A percentile compares a stretch with the other conserved stretches of the same genome.
phyloP scores from a whole-genome alignment of 2,888 invertebrate species.

The Caenorhabditis sulstoni region DNA sequence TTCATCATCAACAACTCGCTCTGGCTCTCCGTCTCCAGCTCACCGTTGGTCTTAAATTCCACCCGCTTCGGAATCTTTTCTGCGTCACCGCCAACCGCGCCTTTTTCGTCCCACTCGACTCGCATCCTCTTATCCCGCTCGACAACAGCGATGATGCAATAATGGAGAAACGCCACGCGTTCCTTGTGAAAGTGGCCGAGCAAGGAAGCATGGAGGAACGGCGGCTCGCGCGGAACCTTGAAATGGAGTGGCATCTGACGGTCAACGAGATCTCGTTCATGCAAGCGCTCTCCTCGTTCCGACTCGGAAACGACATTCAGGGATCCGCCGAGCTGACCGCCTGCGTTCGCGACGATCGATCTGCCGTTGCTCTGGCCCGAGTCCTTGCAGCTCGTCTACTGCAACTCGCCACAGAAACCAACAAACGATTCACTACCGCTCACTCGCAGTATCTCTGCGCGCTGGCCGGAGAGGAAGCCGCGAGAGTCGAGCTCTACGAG shows the following conservation, averaged over 20 bases:
- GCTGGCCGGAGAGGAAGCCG: conserved; percentile 62
- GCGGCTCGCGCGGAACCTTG: conserved; percentile 43
- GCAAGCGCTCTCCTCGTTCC: conserved; percentile 59
- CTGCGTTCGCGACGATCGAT: conserved; percentile 49
- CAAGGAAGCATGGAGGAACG: conserved; percentile 52
- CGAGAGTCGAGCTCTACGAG: conserved; percentile 59
- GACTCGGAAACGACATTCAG: conserved; percentile 59
- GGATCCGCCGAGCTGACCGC: conserved; percentile 50
- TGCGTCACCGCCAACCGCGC: conserved; percentile 71
- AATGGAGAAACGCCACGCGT: conserved; percentile 68
- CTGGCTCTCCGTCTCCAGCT: conserved; percentile 61
- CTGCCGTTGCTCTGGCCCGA: conserved; percentile 46
- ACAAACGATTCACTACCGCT: conserved; percentile 46
- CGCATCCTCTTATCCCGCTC: conserved; percentile 76
- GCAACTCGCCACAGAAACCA: conserved; percentile 51
- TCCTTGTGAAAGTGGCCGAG: conserved; percentile 69
- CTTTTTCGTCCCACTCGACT: conserved; percentile 73
- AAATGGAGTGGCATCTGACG: conserved; percentile 63
- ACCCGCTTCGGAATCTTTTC: conserved; percentile 61
- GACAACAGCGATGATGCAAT: conserved; percentile 70
- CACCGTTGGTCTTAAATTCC: conserved; percentile 55
- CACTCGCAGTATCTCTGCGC: conserved; percentile 53
- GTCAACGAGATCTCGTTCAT: conserved; percentile 62
- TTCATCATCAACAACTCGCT: conserved; percentile 75
- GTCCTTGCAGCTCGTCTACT: conserved; percentile 62